These are phyloP conservation scores for Danio aesculapii DNA, from an alignment of 2,797 vertebrate genomes.

Conservation along the genomic window DNA sequence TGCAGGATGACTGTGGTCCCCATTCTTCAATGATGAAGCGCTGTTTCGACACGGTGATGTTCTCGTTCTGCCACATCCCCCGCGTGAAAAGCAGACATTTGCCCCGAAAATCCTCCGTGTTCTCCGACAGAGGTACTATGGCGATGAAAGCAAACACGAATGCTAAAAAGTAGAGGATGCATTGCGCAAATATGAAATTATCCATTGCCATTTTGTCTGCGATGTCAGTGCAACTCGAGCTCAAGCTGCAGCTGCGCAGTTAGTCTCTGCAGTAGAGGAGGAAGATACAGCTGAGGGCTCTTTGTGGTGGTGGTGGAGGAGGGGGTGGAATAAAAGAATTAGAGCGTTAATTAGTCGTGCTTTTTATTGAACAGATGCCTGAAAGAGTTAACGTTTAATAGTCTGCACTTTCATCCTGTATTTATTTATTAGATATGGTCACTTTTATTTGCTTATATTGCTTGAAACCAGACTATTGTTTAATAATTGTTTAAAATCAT, in stretches of 20 bases:
- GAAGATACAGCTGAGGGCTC: constrained; percentile 25
- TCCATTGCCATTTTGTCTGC: constrained; percentile 86
- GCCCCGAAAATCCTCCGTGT: constrained; percentile 91
- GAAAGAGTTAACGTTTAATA: no score
- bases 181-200: constrained; percentile 91
- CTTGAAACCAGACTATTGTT: no score
- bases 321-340: no score
- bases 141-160: constrained; percentile 93
- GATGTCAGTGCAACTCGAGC: constrained; percentile 54
- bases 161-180: constrained; percentile 90
- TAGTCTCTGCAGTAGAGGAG: constrained; percentile 62
- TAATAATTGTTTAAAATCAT: no score
- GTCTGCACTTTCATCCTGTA: no score
- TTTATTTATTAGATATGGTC: no score
- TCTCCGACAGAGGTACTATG: constrained; percentile 93
- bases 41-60: constrained; percentile 92
- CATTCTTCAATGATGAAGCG: constrained; percentile 97
- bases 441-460: no score
- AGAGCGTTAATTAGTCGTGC: no score
- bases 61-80: constrained; percentile 98
- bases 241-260: constrained; percentile 77
- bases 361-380: no score
- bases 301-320: background rate
- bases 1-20: constrained; percentile 93
- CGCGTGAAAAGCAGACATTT: constrained; percentile 95